Percentiles rank a stretch among this genome's conserved stretches.
Conservation (phyloP, 2,797 vertebrate genomes). For the Pogoniulus pusillus region DNA sequence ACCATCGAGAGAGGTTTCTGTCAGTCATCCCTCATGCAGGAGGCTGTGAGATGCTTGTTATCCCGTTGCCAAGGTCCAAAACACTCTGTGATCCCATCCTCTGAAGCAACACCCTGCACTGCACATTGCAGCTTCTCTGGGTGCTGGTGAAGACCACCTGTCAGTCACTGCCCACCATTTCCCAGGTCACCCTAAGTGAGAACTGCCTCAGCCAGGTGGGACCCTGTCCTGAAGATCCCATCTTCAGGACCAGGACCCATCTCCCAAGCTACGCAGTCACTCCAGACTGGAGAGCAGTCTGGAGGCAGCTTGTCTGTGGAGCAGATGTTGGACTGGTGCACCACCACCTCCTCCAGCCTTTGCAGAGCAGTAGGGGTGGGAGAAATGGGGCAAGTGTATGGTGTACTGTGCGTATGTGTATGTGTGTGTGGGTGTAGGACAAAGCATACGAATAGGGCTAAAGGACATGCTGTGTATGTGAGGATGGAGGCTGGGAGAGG, state of each 20-base stretch:
- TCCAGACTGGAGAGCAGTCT: not conserved
- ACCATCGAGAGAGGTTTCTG: not conserved
- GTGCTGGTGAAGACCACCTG: not conserved
- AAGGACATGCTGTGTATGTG: not conserved
- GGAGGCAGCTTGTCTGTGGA: fast-evolving
- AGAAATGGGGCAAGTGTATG: not conserved
- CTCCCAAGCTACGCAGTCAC: not conserved
- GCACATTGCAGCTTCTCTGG: not conserved
- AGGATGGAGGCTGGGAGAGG: constrained; percentile 48
- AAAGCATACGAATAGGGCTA: not conserved
- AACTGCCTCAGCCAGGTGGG: not conserved
- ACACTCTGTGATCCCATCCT: not conserved
- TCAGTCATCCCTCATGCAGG: fast-evolving
- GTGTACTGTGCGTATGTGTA: fast-evolving
- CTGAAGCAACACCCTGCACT: not conserved
- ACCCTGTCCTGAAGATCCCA: not conserved
- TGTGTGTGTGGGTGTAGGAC: not conserved
- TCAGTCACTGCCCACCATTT: not conserved
- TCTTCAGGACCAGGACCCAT: not conserved
- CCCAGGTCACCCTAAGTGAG: not conserved
- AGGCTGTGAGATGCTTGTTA: not conserved
- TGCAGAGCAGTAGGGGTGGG: not conserved
- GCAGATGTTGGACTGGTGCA: not conserved
- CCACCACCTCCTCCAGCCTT: constrained; percentile 9
- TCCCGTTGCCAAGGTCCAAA: not conserved